Evolutionary conservation across 2,888 invertebrate genomes (phyloP).

Genomic region (Eilema griseolum): DNA sequence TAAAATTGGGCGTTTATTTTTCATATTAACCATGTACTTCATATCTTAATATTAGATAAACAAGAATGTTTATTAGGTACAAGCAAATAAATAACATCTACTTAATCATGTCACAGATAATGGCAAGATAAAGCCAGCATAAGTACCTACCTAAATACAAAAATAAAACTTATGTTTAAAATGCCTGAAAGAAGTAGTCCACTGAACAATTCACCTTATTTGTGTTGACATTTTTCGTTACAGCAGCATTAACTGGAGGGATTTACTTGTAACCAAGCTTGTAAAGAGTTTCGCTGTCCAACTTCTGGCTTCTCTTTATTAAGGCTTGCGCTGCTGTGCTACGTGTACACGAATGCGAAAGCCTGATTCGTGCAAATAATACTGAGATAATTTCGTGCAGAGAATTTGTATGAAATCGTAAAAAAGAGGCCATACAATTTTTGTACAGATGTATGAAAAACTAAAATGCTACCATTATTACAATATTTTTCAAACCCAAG

Average conservation of each 20-base stretch:
- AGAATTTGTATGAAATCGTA: too few relatives aligned
- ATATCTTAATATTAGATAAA: background rate
- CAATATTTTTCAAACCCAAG: too few relatives aligned
- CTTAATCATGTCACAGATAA: background rate
- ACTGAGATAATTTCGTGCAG: too few relatives aligned
- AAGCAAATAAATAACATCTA: background rate
- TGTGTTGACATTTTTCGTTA: background rate
- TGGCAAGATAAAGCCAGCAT: slow-evolving; percentile 3
- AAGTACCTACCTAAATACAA: background rate
- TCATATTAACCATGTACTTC: slow-evolving; percentile 17
- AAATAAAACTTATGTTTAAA: background rate
- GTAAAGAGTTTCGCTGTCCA: too few relatives aligned
- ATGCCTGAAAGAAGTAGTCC: background rate
- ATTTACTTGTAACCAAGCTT: background rate
- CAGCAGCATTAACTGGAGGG: background rate
- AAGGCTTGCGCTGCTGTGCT: background rate
- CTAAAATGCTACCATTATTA: too few relatives aligned
- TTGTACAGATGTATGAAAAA: too few relatives aligned
- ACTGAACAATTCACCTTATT: background rate
- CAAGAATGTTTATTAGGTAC: slow-evolving; percentile 1
- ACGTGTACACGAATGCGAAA: too few relatives aligned
- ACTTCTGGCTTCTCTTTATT: background rate
- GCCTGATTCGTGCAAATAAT: too few relatives aligned
- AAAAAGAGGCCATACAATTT: too few relatives aligned
- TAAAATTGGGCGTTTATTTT: slow-evolving; percentile 32